Evolutionary conservation across 2,797 vertebrate genomes (phyloP).

Genomic region (Cuculus canorus): DNA sequence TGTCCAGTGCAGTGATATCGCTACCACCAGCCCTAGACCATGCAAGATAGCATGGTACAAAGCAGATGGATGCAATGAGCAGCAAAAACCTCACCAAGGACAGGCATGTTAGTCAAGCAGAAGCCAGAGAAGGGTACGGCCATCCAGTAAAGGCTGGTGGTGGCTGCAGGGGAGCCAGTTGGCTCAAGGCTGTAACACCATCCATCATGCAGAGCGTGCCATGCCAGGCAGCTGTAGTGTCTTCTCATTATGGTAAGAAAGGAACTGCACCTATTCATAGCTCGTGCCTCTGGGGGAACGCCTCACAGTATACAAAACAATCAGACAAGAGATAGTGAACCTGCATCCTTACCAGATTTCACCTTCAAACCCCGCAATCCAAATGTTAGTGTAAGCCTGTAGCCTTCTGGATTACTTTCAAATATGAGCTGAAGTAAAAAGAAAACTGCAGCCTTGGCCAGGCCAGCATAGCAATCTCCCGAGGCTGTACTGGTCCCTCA

Average conservation of each 20-base stretch:
- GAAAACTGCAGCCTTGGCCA: not conserved
- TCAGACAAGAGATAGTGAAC: not conserved
- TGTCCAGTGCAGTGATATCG: not conserved
- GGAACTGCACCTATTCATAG: not conserved
- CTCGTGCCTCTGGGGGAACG: accelerated
- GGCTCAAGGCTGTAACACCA: not conserved
- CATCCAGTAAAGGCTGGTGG: not conserved
- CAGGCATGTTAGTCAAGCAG: not conserved
- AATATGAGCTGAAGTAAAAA: not conserved
- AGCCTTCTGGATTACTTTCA: not conserved
- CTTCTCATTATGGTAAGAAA: not conserved
- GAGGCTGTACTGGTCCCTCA: not conserved
- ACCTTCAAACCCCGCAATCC: not conserved
- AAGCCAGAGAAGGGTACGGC: not conserved
- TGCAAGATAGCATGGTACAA: accelerated
- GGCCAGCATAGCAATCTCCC: not conserved
- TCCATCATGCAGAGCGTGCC: accelerated
- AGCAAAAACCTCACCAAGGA: not conserved
- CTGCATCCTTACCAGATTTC: not conserved
- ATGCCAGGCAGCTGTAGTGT: not conserved
- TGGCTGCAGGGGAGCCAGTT: not conserved
- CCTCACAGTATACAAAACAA: accelerated
- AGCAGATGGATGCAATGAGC: not conserved
- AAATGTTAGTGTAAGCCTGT: not conserved
- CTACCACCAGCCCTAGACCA: not conserved